These are phyloP conservation scores for Heliangelus exortis DNA, from an alignment of 2,797 vertebrate species.

Conservation along the genomic window DNA sequence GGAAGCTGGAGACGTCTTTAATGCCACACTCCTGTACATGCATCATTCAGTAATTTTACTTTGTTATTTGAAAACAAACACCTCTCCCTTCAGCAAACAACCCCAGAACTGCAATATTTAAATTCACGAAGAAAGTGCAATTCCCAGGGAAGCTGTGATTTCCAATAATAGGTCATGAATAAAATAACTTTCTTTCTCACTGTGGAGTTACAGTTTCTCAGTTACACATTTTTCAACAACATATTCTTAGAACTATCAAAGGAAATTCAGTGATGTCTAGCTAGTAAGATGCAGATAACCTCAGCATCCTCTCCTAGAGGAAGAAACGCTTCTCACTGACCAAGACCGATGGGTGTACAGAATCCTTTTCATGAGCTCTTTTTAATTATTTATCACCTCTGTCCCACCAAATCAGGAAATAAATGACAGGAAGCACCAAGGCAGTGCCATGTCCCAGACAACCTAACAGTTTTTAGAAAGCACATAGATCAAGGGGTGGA, in stretches of 20 bases:
- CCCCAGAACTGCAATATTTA: not conserved
- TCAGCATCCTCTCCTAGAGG: conserved; percentile 3
- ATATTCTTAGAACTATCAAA: conserved; percentile 48
- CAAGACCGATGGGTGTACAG: not conserved
- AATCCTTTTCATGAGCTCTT: not conserved
- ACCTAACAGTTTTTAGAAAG: not conserved
- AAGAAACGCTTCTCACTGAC: conserved; percentile 20
- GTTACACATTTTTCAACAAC: conserved; percentile 27
- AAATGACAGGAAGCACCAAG: not conserved
- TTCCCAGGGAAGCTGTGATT: not conserved
- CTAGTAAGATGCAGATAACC: not conserved
- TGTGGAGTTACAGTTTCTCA: not conserved
- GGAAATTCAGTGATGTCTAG: conserved; percentile 17
- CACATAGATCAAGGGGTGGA: not conserved
- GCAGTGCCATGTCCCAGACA: not conserved
- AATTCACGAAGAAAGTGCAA: not conserved
- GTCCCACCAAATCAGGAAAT: not conserved
- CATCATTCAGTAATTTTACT: not conserved
- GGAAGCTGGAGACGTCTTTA: not conserved
- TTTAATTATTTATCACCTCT: conserved; percentile 13
- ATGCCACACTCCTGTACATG: rapidly evolving
- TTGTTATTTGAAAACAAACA: not conserved
- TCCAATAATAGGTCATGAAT: not conserved
- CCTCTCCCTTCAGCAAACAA: not conserved
- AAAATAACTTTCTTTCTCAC: not conserved